Evolutionary conservation across 2,113 vertebrate genomes (phyloP).

Genomic region (Nettapus auritus): DNA sequence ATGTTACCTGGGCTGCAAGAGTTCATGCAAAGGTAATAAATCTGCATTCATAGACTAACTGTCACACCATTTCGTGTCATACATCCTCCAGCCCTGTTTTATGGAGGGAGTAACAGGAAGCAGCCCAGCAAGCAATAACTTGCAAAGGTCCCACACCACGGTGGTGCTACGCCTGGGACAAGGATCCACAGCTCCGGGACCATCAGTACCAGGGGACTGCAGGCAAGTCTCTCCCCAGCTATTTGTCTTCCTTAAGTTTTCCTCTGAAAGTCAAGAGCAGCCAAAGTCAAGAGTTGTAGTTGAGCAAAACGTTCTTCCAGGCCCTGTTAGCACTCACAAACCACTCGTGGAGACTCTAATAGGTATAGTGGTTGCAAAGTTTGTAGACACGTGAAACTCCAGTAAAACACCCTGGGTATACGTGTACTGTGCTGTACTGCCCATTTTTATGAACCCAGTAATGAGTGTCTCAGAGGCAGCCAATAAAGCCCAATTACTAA

Average conservation of each 20-base stretch:
- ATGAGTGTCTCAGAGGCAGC: neutral
- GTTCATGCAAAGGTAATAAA: neutral
- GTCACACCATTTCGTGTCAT: neutral
- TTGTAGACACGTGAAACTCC: neutral
- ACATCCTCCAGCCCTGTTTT: neutral
- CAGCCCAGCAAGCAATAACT: rapidly evolving
- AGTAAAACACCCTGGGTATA: neutral
- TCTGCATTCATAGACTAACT: neutral
- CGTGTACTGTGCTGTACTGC: neutral
- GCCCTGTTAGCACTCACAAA: neutral
- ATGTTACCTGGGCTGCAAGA: rapidly evolving
- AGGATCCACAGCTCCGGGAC: neutral
- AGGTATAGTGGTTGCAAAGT: neutral
- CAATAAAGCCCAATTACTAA: neutral
- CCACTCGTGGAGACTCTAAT: neutral
- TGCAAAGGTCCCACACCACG: neutral
- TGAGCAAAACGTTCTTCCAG: neutral
- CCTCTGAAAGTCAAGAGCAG: neutral
- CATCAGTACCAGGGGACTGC: neutral
- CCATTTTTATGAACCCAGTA: neutral
- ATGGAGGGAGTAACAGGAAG: neutral
- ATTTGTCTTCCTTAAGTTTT: neutral
- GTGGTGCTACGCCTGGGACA: rapidly evolving
- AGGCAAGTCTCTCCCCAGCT: neutral
- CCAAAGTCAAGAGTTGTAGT: neutral